These are phyloP conservation scores for Embiotoca jacksoni DNA, from an alignment of 2,113 vertebrate species.

Conservation along the genomic window DNA sequence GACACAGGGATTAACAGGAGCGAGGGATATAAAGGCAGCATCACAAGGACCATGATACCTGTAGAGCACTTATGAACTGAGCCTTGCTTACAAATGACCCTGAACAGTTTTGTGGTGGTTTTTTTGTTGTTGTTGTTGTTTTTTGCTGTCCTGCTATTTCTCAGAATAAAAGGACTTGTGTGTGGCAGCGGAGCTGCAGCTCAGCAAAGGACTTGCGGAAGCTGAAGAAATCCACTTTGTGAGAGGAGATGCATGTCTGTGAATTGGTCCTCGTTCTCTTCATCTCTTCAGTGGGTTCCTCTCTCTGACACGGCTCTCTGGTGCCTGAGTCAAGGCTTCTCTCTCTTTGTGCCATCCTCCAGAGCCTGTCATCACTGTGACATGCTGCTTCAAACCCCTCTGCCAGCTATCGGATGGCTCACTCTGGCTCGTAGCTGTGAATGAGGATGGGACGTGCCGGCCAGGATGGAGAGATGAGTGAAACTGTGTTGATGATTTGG, in stretches of 20 bases:
- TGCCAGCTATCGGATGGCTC: conserved; percentile 72
- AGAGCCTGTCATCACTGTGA: conserved; percentile 78
- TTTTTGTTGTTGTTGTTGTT: too few species aligned
- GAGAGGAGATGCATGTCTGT: conserved; percentile 52
- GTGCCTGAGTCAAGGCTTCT: conserved; percentile 47
- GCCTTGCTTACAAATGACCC: conserved; percentile 40
- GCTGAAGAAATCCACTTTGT: conserved; percentile 42
- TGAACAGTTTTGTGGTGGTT: conserved; percentile 31
- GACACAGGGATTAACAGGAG: conserved; percentile 82
- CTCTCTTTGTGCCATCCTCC: conserved; percentile 79
- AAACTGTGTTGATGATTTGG: conserved; percentile 37
- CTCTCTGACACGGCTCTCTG: conserved; percentile 28
- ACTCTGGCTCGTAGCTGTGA: conserved; percentile 74
- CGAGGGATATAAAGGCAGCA: conserved; percentile 42
- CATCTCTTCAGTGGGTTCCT: conserved; percentile 45
- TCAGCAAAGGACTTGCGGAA: conserved; percentile 45
- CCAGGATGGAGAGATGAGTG: conserved; percentile 63
- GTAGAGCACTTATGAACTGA: conserved; percentile 68
- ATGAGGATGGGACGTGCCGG: conserved; percentile 57
- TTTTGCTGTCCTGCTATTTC: neutral
- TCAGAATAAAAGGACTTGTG: conserved; percentile 48
- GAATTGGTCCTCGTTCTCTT: conserved; percentile 24
- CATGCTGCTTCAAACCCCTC: conserved; percentile 77
- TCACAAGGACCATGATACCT: conserved; percentile 66
- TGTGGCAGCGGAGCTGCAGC: conserved; percentile 34